phyloP scores from a whole-genome alignment of 2,888 invertebrate genomes.

The Cheilosia scutellata region DNA sequence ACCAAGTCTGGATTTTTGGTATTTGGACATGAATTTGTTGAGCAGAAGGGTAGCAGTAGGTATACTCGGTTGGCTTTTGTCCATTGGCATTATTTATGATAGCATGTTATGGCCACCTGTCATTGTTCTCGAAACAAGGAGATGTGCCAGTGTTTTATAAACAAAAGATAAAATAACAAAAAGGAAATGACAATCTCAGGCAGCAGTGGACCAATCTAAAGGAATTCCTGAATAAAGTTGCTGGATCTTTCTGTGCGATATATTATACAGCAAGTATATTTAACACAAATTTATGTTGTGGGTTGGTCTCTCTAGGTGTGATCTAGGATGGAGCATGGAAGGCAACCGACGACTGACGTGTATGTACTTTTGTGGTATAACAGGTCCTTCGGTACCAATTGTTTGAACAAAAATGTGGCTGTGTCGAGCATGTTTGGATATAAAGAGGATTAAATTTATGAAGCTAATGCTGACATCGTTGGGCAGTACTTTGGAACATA shows the following conservation, averaged over 20 bases:
- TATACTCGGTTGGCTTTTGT: slow-evolving; percentile 63
- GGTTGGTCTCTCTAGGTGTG: no score
- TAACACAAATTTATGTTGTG: no score
- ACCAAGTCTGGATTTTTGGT: not conserved
- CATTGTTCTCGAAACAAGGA: slow-evolving; percentile 46
- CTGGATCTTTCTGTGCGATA: not conserved
- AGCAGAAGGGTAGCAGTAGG: slow-evolving; percentile 10
- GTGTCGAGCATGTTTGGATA: no score
- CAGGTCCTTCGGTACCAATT: no score
- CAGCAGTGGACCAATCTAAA: not conserved
- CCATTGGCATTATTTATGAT: slow-evolving; percentile 61
- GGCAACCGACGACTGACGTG: no score
- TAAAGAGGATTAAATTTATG: no score
- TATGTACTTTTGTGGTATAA: no score
- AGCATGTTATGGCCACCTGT: slow-evolving; percentile 59
- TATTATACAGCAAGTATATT: no score
- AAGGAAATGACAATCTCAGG: slow-evolving; percentile 39
- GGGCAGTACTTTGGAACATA: no score
- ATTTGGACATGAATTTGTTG: slow-evolving; percentile 50
- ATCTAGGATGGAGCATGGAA: no score
- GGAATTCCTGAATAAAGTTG: slow-evolving; percentile 20
- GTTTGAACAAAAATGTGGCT: no score
- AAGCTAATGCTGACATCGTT: no score
- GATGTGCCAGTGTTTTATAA: slow-evolving; percentile 31
- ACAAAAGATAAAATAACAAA: slow-evolving; percentile 38